Evolutionary conservation across 2,797 vertebrate genomes (phyloP).

Genomic region (Pseudotriccus pelzelni): DNA sequence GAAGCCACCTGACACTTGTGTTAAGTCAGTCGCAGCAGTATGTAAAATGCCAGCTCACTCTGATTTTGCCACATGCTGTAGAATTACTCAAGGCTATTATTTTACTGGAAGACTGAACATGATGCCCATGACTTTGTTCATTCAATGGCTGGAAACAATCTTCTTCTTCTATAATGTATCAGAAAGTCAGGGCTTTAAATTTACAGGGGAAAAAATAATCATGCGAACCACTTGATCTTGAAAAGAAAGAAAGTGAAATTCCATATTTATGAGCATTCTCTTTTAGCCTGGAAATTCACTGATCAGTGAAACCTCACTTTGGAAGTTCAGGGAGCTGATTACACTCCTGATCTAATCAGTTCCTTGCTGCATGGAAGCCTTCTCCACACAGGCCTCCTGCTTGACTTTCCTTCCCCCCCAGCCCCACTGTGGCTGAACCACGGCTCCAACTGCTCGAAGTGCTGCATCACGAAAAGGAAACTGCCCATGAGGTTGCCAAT

Average conservation of each 20-base stretch:
- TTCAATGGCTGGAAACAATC: not conserved
- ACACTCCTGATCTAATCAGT: constrained; percentile 46
- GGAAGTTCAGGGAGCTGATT: constrained; percentile 53
- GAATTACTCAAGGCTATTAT: constrained; percentile 3
- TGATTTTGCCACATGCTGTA: not conserved
- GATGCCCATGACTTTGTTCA: not conserved
- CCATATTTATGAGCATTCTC: constrained; percentile 45
- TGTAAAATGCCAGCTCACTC: not conserved
- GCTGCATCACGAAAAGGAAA: not conserved
- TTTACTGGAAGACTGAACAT: constrained; percentile 1
- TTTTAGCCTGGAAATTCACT: constrained; percentile 36
- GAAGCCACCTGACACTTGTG: not conserved
- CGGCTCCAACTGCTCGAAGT: not conserved
- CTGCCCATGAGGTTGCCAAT: not conserved
- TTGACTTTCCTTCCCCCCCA: not conserved
- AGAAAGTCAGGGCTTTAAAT: constrained; percentile 7
- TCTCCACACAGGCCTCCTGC: not conserved
- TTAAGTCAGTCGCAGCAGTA: not conserved
- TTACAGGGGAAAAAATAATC: not conserved
- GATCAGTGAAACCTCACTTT: constrained; percentile 43
- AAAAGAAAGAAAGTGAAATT: constrained; percentile 33
- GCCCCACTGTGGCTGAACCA: not conserved
- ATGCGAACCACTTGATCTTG: not conserved
- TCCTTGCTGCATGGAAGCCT: not conserved
- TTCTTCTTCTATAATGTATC: not conserved